These are phyloP conservation scores for Lithophane socia DNA, from an alignment of 2,888 invertebrate species.

Conservation along the genomic window DNA sequence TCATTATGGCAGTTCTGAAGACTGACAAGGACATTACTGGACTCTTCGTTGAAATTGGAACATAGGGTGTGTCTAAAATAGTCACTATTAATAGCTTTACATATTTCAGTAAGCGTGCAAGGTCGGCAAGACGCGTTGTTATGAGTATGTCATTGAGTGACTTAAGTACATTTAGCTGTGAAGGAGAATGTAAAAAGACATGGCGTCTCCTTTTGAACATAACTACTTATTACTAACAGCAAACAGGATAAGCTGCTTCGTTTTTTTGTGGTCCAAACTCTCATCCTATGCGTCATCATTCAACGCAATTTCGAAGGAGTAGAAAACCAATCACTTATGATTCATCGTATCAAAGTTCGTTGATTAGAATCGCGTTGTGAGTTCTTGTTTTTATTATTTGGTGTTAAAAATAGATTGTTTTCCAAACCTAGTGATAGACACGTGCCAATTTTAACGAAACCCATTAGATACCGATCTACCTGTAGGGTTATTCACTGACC, in stretches of 20 bases:
- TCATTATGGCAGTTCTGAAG: conserved; percentile 61
- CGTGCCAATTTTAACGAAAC: conserved; percentile 60
- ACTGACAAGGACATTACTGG: conserved; percentile 67
- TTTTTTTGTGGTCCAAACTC: conserved; percentile 55
- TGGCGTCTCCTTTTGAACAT: conserved; percentile 32
- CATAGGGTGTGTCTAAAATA: conserved; percentile 55
- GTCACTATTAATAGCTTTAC: conserved; percentile 61
- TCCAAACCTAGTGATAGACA: conserved; percentile 32
- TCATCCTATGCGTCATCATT: conserved; percentile 49
- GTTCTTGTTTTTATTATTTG: conserved; percentile 42
- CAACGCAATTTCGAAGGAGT: conserved; percentile 52
- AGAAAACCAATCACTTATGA: conserved; percentile 63
- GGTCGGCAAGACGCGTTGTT: conserved; percentile 61
- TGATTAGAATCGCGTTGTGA: conserved; percentile 49
- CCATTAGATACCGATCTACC: conserved; percentile 46
- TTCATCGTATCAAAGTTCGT: conserved; percentile 60
- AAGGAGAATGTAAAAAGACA: conserved; percentile 41
- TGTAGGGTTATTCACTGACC: conserved; percentile 57
- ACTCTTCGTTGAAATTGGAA: conserved; percentile 53
- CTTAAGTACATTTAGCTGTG: conserved; percentile 62
- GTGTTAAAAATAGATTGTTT: conserved; percentile 52
- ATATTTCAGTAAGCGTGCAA: conserved; percentile 68
- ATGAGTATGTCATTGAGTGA: conserved; percentile 58
- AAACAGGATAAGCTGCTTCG: conserved; percentile 54
- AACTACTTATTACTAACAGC: conserved; percentile 47